Percentiles rank a stretch among this genome's conserved stretches.
Conservation (phyloP, 2,888 invertebrate genomes). For the Dysmachus trigonus region DNA sequence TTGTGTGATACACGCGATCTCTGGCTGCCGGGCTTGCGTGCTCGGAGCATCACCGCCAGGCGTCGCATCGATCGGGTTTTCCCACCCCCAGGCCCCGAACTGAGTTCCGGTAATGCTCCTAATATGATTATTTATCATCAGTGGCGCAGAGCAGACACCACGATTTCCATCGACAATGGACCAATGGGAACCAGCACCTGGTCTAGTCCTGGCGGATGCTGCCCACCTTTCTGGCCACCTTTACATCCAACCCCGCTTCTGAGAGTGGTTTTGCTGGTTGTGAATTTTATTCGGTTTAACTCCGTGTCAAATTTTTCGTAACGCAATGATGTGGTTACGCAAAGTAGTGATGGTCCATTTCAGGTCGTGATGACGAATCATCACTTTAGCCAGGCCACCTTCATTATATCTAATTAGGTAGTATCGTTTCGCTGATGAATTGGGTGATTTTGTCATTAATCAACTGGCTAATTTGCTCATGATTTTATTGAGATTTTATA, state of each 20-base stretch:
- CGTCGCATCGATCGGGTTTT: neutral
- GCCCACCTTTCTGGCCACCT: neutral
- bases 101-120: neutral
- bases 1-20: conserved; percentile 46
- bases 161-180: conserved; percentile 40
- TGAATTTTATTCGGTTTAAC: conserved; percentile 46
- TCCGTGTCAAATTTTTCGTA: conserved; percentile 50
- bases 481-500: neutral
- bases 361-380: conserved; percentile 21
- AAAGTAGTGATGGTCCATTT: conserved; percentile 49
- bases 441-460: neutral
- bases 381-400: neutral
- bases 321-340: conserved; percentile 48
- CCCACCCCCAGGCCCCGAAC: neutral
- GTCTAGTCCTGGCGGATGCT: conserved; percentile 43
- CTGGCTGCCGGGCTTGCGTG: conserved; percentile 42
- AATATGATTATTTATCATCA: conserved; percentile 49
- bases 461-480: neutral
- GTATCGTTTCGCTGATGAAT: neutral
- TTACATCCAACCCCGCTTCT: neutral
- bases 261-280: neutral
- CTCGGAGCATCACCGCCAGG: neutral
- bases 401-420: conserved; percentile 19
- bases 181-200: conserved; percentile 50
- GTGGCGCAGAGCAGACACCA: conserved; percentile 12